Conservation (phyloP, 2,888 invertebrate genomes). For the Invenusta paracnida region DNA sequence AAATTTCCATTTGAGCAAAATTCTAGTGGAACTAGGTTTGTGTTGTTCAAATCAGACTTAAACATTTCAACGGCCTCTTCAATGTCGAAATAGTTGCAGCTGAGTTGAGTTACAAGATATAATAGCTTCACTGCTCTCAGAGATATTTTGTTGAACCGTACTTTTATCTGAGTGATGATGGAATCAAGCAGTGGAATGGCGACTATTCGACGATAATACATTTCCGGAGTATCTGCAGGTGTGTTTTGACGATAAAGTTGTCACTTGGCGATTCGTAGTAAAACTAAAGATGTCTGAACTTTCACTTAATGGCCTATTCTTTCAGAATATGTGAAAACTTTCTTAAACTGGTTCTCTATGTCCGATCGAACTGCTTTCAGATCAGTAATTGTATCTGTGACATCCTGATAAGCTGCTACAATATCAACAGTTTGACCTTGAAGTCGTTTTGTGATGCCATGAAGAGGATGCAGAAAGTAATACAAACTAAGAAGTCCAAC, state of each 20-base stretch:
- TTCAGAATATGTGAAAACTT: neutral
- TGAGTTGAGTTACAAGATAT: neutral
- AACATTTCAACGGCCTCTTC: neutral
- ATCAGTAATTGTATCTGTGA: neutral
- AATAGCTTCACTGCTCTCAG: neutral
- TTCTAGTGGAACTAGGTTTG: neutral
- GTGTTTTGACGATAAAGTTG: neutral
- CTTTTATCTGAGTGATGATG: neutral
- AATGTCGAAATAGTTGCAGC: neutral
- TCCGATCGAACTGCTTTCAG: neutral
- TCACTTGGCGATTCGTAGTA: neutral
- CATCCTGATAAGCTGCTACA: neutral
- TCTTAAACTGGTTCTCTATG: neutral
- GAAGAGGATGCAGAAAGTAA: neutral
- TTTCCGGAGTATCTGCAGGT: neutral
- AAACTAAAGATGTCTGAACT: neutral
- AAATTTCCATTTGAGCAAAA: neutral
- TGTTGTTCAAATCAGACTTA: neutral
- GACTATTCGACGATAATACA: neutral
- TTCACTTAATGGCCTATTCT: neutral
- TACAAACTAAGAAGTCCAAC: neutral
- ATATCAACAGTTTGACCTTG: neutral
- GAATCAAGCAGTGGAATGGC: neutral
- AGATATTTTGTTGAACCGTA: neutral
- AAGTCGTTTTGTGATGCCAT: neutral